Percentiles rank a stretch among this genome's conserved stretches.
Conservation (phyloP, 2,113 vertebrate species). For the Crotalus horridus region DNA sequence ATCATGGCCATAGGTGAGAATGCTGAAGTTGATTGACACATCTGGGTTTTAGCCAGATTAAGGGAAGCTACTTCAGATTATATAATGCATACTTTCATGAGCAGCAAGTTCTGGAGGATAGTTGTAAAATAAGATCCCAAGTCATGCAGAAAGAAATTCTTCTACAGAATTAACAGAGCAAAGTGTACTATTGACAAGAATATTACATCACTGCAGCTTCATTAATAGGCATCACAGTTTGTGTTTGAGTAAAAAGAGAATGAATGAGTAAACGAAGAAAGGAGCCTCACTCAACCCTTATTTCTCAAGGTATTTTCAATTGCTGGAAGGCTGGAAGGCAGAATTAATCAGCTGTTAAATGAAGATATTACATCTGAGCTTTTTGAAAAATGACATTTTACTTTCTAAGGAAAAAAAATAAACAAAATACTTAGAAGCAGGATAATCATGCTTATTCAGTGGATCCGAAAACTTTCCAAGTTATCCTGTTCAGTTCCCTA, state of each 20-base stretch:
- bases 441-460: background rate
- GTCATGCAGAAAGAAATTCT: background rate
- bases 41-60: background rate
- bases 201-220: background rate
- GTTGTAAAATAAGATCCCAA: background rate
- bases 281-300: background rate
- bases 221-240: background rate
- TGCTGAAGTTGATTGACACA: background rate
- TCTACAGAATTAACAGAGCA: background rate
- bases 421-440: background rate
- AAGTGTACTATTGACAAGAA: background rate
- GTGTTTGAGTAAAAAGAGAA: background rate
- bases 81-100: background rate
- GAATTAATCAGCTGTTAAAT: background rate
- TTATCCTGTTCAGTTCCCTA: conserved; percentile 1
- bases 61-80: background rate
- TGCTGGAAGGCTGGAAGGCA: background rate
- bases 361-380: background rate
- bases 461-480: background rate
- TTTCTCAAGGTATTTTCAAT: background rate
- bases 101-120: background rate
- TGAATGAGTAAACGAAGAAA: background rate
- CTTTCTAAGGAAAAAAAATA: background rate
- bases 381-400: background rate
- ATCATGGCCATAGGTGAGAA: background rate